A percentile compares a stretch with the other conserved stretches of the same genome.
These are phyloP conservation scores for Pseudotriccus pelzelni DNA, from an alignment of 2,797 vertebrate genomes.

Conservation along the genomic window DNA sequence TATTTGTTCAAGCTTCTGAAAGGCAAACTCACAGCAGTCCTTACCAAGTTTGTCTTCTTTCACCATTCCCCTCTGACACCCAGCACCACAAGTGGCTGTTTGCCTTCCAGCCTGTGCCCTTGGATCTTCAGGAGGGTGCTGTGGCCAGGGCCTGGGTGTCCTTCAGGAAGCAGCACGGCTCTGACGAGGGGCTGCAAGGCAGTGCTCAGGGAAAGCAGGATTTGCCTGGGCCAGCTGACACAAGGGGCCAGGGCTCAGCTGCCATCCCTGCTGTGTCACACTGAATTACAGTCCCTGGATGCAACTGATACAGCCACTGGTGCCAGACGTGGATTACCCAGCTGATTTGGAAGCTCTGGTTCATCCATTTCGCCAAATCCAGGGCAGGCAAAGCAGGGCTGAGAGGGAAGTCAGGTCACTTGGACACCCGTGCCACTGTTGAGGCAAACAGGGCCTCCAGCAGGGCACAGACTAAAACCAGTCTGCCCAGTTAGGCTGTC, in stretches of 20 bases:
- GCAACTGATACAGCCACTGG: fast-evolving
- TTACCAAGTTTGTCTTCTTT: background rate
- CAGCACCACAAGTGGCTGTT: background rate
- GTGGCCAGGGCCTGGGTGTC: fast-evolving
- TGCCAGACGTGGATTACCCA: background rate
- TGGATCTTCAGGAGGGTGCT: background rate
- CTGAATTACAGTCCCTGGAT: background rate
- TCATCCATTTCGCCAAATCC: background rate
- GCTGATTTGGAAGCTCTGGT: background rate
- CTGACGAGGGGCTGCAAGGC: background rate
- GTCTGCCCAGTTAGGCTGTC: background rate
- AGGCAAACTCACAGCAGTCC: background rate
- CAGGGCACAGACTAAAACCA: background rate
- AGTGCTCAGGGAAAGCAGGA: background rate
- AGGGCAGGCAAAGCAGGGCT: background rate
- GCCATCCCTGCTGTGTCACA: background rate
- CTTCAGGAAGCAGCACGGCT: background rate
- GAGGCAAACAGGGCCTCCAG: background rate
- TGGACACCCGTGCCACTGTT: fast-evolving
- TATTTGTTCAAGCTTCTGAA: background rate
- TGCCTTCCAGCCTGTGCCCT: background rate
- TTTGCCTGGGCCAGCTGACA: background rate
- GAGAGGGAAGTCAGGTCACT: background rate
- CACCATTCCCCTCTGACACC: background rate
- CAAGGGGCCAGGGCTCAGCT: background rate